A percentile compares a stretch with the other conserved stretches of the same genome.
Conservation (phyloP, 2,113 vertebrate species). For the Podilymbus podiceps region DNA sequence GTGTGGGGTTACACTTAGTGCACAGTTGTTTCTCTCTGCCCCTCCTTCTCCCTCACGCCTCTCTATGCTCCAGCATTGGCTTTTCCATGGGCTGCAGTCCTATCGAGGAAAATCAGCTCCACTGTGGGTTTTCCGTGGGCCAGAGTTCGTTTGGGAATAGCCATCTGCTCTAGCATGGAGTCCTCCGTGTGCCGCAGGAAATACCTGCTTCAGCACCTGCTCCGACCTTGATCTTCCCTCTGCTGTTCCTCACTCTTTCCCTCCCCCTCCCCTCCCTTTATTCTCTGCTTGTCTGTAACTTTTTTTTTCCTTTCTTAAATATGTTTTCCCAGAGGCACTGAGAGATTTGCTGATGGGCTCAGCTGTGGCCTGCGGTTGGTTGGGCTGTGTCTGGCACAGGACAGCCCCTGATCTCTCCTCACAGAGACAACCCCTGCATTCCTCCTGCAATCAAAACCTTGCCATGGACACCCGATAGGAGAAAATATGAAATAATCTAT, state of each 20-base stretch:
- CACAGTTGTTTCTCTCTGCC: background rate
- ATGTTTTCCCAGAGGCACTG: accelerated
- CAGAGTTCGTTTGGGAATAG: background rate
- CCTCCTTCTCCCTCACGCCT: background rate
- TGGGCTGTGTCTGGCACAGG: background rate
- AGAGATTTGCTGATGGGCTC: background rate
- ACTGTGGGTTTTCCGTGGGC: background rate
- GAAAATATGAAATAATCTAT: background rate
- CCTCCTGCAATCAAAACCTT: background rate
- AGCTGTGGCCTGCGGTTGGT: background rate
- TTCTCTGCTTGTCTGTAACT: background rate
- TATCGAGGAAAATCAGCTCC: background rate
- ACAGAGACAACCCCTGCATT: background rate
- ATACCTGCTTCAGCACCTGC: background rate
- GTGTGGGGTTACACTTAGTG: background rate
- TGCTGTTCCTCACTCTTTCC: no score
- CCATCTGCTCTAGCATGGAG: background rate
- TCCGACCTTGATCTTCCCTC: background rate
- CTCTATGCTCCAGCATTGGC: background rate
- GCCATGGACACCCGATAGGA: background rate
- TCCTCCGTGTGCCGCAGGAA: background rate
- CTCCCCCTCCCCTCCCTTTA: no score
- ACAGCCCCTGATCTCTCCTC: background rate
- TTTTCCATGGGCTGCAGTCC: background rate
- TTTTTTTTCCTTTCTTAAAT: background rate